phyloP scores from a whole-genome alignment of 2,888 invertebrate genomes.

The Cantharis nigra region DNA sequence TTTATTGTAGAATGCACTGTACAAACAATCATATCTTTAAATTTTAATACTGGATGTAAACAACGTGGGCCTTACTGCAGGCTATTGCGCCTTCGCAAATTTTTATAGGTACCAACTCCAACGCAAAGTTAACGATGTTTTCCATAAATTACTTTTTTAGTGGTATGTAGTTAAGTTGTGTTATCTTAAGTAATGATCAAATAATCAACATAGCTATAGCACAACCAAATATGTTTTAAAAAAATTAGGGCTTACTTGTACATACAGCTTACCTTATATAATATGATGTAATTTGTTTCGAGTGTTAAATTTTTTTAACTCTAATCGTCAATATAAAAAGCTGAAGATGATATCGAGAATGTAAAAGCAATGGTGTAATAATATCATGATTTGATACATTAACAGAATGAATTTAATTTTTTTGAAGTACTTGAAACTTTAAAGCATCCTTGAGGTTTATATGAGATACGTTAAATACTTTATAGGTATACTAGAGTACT shows the following conservation, averaged over 20 bases:
- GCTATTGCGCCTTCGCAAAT: conserved; percentile 35
- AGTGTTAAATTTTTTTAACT: neutral
- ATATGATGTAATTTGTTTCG: no score
- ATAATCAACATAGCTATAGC: neutral
- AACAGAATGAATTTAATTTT: neutral
- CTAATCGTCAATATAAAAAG: neutral
- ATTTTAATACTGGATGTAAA: neutral
- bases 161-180: neutral
- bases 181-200: neutral
- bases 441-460: neutral
- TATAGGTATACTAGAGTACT: neutral
- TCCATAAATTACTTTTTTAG: neutral
- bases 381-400: neutral
- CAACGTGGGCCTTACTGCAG: conserved; percentile 34
- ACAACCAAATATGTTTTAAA: neutral
- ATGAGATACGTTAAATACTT: neutral
- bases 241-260: neutral
- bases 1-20: neutral
- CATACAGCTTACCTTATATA: no score
- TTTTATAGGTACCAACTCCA: conserved; percentile 34
- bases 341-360: neutral
- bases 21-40: neutral
- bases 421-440: neutral
- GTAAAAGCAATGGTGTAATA: neutral
- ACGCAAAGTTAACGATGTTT: conserved; percentile 2